Evolutionary conservation across 2,888 invertebrate species (phyloP).

Genomic region (Drosophila robusta): DNA sequence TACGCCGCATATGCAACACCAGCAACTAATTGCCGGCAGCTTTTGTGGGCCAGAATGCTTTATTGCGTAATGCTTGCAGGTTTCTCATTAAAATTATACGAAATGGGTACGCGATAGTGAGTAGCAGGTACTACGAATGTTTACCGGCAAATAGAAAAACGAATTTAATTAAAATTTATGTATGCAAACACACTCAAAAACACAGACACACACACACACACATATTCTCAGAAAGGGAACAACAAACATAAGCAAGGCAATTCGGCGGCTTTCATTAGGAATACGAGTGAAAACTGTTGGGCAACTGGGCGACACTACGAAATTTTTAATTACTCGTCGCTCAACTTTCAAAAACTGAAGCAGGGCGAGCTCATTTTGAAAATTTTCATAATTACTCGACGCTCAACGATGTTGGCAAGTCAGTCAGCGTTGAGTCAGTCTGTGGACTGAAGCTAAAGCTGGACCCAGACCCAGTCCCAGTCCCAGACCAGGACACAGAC

Average conservation of each 20-base stretch:
- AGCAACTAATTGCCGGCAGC: constrained; percentile 53
- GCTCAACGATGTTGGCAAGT: constrained; percentile 54
- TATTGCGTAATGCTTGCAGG: constrained; percentile 50
- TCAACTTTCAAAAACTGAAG: constrained; percentile 69
- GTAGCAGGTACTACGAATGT: constrained; percentile 37
- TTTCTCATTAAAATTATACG: constrained; percentile 72
- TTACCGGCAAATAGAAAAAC: constrained; percentile 67
- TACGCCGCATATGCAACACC: constrained; percentile 33
- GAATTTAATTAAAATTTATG: constrained; percentile 78
- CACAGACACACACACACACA: neutral
- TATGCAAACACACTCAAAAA: constrained; percentile 15
- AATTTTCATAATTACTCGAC: constrained; percentile 69
- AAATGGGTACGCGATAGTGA: constrained; percentile 16
- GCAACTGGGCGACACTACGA: constrained; percentile 61
- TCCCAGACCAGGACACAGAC: constrained; percentile 2
- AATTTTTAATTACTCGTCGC: constrained; percentile 77
- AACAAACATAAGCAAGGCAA: constrained; percentile 63
- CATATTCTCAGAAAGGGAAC: constrained; percentile 26
- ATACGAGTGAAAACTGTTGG: constrained; percentile 45
- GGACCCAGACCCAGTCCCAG: constrained; percentile 14
- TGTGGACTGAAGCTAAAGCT: constrained; percentile 21
- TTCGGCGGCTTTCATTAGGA: constrained; percentile 62
- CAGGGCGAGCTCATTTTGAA: constrained; percentile 71
- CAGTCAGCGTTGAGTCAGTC: constrained; percentile 45
- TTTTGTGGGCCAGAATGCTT: constrained; percentile 48